Base-by-base conservation (phyloP, 2,113 vertebrate genomes). In the Cyanoramphus novaezelandiae region DNA sequence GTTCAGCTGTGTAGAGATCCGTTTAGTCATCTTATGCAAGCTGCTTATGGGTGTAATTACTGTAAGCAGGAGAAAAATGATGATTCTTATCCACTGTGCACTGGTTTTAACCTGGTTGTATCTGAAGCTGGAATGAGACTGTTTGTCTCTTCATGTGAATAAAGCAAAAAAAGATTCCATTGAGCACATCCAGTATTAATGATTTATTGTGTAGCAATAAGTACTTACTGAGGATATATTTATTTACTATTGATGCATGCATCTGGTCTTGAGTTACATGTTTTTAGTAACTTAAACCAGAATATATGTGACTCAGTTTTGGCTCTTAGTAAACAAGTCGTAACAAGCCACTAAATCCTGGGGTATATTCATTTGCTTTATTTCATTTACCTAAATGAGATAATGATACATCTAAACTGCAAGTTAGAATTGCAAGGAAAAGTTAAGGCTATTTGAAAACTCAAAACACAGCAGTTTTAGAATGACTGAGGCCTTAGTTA, bases 371-470 rank as follows among this genome's bases (percentile, higher is more conserved):
- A 64, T 92, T 93, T 90, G 15, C 10, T 57, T 86, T 92, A 83
- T 94, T 93, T 90, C 10, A 78, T 93, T 94, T 95, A 49, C 57
- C 39, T 86, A 60, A 86, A 78, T 78, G 74, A 86, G 69, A 64
- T 83, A 75, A 90, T 72, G 47, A 75, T 81, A 79, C 93, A 89
- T 72, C 43, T 55, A 12, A 77, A 20, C 65, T 94, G 88, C 53
- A 65, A 92, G 67, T 63, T 78, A 79, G 60, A 90, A n/a, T 44
- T 88, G 25, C 20, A 84, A 78, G 17, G 31, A 63, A 69, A 90
- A 64, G 19, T 35, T 69, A 72, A 88, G 11, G 11, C 19, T 47
- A 21, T 71, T 82, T 80, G 31, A 21, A 70, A 86, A 78, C 33
- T 1, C 21, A 25, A 74, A 89, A 1, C 23, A 31, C 37, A 90